Evolutionary conservation across 2,797 vertebrate genomes (phyloP).

Genomic region (Pempheris klunzingeri): DNA sequence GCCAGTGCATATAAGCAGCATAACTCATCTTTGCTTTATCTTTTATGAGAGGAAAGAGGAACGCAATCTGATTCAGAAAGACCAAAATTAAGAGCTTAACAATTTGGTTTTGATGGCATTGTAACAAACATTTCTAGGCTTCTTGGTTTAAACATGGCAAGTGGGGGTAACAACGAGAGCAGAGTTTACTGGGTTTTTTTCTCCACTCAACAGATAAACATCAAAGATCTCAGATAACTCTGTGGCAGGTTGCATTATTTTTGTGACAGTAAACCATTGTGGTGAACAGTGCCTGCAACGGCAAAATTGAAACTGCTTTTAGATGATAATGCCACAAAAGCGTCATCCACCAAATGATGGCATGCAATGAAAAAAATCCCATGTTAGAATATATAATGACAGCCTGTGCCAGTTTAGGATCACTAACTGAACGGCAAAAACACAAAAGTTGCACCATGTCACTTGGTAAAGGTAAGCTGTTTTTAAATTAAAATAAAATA

Average conservation of each 20-base stretch:
- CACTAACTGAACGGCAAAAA: slow-evolving; percentile 12
- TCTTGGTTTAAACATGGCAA: background rate
- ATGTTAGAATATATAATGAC: slow-evolving; percentile 51
- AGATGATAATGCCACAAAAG: background rate
- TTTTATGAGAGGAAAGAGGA: background rate
- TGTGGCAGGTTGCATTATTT: background rate
- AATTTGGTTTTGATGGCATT: background rate
- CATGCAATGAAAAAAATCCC: slow-evolving; percentile 28
- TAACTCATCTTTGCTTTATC: background rate
- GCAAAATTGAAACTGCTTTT: slow-evolving; percentile 24
- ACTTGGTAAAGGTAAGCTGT: slow-evolving; percentile 62
- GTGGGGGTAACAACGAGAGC: background rate
- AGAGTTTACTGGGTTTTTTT: background rate
- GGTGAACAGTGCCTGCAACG: background rate
- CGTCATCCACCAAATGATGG: slow-evolving; percentile 31
- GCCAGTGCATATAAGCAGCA: background rate
- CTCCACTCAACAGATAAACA: background rate
- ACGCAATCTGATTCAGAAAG: background rate
- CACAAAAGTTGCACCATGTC: slow-evolving; percentile 53
- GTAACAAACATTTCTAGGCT: background rate
- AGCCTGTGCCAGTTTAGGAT: background rate
- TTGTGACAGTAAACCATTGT: slow-evolving; percentile 27
- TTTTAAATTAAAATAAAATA: background rate
- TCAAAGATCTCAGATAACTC: background rate
- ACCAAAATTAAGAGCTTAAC: too few relatives aligned